Conservation (phyloP, 2,797 vertebrate genomes). For the Lacerta bilineata region DNA sequence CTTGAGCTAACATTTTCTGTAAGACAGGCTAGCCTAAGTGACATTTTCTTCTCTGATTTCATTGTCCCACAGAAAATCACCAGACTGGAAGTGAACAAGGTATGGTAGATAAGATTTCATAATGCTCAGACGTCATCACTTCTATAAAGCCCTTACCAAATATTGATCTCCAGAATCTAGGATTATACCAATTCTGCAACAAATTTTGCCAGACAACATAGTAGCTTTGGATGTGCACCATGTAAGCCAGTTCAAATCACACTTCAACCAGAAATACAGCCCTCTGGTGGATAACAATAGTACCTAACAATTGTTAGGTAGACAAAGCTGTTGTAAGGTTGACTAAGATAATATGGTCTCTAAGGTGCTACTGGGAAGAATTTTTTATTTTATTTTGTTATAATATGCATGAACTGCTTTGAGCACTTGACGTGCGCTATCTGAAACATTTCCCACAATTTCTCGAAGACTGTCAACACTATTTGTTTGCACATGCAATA, state of each 20-base stretch:
- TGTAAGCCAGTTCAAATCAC: neutral
- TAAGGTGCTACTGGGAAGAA: too few relatives aligned
- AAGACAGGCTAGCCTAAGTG: neutral
- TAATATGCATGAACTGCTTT: neutral
- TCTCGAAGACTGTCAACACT: neutral
- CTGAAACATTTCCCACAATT: neutral
- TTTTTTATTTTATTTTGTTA: neutral
- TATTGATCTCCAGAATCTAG: neutral
- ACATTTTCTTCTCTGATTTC: neutral
- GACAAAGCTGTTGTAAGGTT: neutral
- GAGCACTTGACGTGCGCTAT: neutral
- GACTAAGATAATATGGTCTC: neutral
- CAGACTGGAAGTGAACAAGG: neutral
- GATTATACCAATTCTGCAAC: slow-evolving; percentile 47
- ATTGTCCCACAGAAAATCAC: neutral
- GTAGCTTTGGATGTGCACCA: slow-evolving; percentile 13
- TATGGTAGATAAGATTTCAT: neutral
- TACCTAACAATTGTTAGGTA: neutral
- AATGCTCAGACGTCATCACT: neutral
- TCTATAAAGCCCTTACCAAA: neutral
- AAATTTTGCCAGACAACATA: slow-evolving; percentile 44
- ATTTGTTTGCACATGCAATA: neutral
- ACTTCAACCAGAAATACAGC: neutral
- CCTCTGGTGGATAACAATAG: neutral
- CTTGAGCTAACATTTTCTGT: neutral